These are phyloP conservation scores for Alligator sinensis DNA, from an alignment of 2,113 vertebrate genomes.

Conservation along the genomic window DNA sequence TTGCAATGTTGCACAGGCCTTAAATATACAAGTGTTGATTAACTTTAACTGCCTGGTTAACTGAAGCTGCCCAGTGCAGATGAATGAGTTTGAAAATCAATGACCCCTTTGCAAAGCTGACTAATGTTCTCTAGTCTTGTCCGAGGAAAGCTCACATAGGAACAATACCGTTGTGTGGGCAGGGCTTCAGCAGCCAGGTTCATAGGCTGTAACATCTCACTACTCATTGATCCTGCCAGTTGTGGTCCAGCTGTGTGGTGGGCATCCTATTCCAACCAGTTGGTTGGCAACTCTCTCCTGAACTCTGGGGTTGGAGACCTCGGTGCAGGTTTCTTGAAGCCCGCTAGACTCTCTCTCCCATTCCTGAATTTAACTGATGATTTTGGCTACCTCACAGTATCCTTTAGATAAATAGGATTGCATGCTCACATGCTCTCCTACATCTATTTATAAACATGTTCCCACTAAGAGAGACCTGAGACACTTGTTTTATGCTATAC, in stretches of 20 bases:
- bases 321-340: background rate
- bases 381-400: background rate
- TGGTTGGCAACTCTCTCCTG: background rate
- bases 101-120: background rate
- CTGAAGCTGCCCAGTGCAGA: background rate
- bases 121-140: background rate
- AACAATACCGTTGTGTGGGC: background rate
- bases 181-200: background rate
- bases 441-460: background rate
- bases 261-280: fast-evolving
- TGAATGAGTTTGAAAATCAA: background rate
- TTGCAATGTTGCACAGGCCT: background rate
- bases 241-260: fast-evolving
- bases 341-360: background rate
- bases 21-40: background rate
- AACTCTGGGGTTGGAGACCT: background rate
- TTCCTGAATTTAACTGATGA: background rate
- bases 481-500: constrained; percentile 4
- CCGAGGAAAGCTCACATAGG: background rate
- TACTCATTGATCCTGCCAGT: background rate
- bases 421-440: background rate
- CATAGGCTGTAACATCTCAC: background rate
- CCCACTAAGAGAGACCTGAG: background rate
- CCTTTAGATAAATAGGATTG: background rate
- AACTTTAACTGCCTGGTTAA: background rate